Evolutionary conservation across 2,797 vertebrate species (phyloP), one percentile per base, ranked within the genome.

Genomic region (Enteromius unitaeniatus): DNA sequence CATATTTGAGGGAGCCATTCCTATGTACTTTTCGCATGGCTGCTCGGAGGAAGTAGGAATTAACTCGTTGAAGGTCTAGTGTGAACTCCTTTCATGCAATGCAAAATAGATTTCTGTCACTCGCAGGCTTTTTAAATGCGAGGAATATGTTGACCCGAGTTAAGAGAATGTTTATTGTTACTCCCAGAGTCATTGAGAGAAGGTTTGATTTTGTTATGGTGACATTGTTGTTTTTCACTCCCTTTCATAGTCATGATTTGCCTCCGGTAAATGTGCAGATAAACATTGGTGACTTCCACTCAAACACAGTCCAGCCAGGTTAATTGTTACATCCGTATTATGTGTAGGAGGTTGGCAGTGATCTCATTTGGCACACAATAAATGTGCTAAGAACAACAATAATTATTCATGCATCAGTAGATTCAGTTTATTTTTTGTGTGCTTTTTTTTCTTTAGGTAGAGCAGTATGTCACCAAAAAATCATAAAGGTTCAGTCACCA

Each of bases 161-260:
- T n/a, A 65, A 75, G 31, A 2, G 1, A 49, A 53, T 13, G 45
- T 64, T 75, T 74, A 74, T 82, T 74, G 80, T 51, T 79, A 17
- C 45, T 31, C 21, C 14, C 23, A 17, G 21, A 40, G 45, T 58
- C 5, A 37, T 11, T 51, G 9, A n/a, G 37, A 49, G 42, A 64
- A 74, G 8, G 42, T 37, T 49, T 40, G 34, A 67, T 65, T 55
- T 53, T 13, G 10, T 74, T 51, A 75, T 74, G 23, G n/a, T 31
- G 1, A 7, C 5, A 62, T 42, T 28, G 23, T 70, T 40, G 9
- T 34, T 60, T 58, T 72, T 28, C 23, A 51, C 49, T 69, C 14
- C 58, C 7, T 49, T 21, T 34, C 13, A 9, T 8, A 51, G 31
- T 69, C 64, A 51, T 51, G 64, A 67, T 21, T 65, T 62, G 40